A percentile compares a stretch with the other conserved stretches of the same genome.
phyloP scores from a whole-genome alignment of 2,113 vertebrate species.

The Ramphastos sulfuratus region DNA sequence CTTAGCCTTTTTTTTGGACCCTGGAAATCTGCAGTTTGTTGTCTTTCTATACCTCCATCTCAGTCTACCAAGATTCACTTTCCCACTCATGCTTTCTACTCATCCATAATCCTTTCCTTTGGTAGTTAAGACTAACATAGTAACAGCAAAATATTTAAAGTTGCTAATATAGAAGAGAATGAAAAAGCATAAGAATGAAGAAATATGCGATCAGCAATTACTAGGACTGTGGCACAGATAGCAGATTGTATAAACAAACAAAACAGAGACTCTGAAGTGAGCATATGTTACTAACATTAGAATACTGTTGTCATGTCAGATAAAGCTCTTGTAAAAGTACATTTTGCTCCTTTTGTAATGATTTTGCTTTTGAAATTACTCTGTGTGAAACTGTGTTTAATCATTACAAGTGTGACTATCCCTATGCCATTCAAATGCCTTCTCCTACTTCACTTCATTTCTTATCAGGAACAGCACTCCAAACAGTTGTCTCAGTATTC shows the following conservation, averaged over 20 bases:
- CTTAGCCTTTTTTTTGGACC: not conserved
- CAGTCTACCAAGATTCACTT: not conserved
- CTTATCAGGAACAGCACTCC: constrained; percentile 74
- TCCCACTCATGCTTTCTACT: not conserved
- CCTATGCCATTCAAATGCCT: constrained; percentile 67
- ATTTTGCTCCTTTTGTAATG: constrained; percentile 57
- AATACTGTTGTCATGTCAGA: constrained; percentile 9
- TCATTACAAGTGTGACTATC: constrained; percentile 73
- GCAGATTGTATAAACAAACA: not conserved
- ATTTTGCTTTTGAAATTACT: constrained; percentile 67
- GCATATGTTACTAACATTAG: constrained; percentile 7
- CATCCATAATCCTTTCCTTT: not conserved
- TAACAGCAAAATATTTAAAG: not conserved
- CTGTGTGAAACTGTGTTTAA: constrained; percentile 73
- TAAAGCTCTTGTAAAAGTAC: constrained; percentile 48
- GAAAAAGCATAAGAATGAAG: not conserved
- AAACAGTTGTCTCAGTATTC: constrained; percentile 76
- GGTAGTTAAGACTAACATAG: not conserved
- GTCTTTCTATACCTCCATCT: not conserved
- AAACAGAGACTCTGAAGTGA: constrained; percentile 22
- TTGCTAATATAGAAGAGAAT: not conserved
- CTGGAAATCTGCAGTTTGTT: not conserved
- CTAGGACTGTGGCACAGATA: not conserved
- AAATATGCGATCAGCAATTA: not conserved
- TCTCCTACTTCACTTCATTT: constrained; percentile 68